phyloP scores from a whole-genome alignment of 2,797 vertebrate species.

The Catharus ustulatus region DNA sequence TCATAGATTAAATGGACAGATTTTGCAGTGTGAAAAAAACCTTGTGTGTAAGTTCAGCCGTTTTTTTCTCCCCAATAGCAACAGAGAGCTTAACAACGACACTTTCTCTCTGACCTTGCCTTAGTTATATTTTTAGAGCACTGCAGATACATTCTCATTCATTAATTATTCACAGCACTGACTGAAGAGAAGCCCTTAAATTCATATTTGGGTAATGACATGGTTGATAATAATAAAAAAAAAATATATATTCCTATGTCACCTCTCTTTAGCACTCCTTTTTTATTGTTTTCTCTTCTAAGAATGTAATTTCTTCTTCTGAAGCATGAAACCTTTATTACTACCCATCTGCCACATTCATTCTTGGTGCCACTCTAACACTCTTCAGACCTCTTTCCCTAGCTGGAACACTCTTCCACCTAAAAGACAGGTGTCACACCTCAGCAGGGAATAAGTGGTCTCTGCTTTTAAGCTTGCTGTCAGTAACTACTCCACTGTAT shows the following conservation, averaged over 20 bases:
- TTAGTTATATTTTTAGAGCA: not conserved
- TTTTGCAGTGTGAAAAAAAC: not conserved
- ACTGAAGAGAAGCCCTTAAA: not conserved
- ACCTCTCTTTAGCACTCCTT: not conserved
- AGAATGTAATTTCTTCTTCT: not conserved
- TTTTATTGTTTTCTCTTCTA: not conserved
- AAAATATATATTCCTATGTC: not conserved
- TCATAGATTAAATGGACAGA: not conserved
- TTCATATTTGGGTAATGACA: not conserved
- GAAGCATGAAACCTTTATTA: not conserved
- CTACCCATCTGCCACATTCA: not conserved
- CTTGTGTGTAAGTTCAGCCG: not conserved
- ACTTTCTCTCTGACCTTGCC: not conserved
- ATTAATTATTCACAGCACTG: constrained; percentile 2
- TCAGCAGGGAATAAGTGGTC: not conserved
- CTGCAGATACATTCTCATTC: not conserved
- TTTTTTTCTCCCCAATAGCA: not conserved
- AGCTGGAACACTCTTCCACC: not conserved
- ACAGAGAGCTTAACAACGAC: not conserved
- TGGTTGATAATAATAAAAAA: not conserved
- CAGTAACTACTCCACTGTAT: not conserved
- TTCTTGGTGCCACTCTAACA: not conserved
- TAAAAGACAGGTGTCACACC: not conserved
- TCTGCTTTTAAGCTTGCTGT: not conserved
- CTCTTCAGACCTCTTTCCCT: not conserved